Base-by-base conservation (phyloP, 1,140 invertebrate species). In the Chionoecetes opilio region DNA sequence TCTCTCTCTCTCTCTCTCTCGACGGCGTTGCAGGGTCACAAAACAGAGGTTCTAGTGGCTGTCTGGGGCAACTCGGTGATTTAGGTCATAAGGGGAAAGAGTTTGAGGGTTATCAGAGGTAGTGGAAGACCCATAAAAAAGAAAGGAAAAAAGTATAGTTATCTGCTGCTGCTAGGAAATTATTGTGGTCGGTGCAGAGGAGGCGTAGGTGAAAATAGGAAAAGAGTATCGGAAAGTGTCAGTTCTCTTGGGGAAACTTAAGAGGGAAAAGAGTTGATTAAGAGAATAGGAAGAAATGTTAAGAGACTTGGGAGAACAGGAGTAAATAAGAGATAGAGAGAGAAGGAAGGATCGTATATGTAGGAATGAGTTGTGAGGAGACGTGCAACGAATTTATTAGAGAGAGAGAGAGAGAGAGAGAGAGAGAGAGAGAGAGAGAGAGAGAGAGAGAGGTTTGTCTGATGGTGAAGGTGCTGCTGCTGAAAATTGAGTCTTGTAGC, bases 321-420 rank as follows among this genome's bases (percentile, higher is more conserved):
- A 31, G 2, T 29, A 41, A 29, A 29, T 41, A 89, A 9, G 34
- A 89, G 14, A n/a, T 0, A 41, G 37, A 89, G 87, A 21, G 26
- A 75, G 89, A 11, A 63, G 32, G 89, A 31, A 26, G 3, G 88
- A 90, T 26, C 21, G 88, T 6, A n/a, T 46, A 14, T 46, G 35
- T 2, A 46, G 8, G 88, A 90, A 46, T 9, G n/a, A 63, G 31
- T 29, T 46, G 38, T n/a, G n/a, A n/a, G n/a, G 88, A 53, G 88
- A 90, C 46, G 46, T 53, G 46, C 46, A 75, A 29, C 11, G 34
- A 26, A 75, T n/a, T 6, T 11, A 29, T 11, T 11, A 86, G 32
- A 86, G 84, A 86, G 32, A 86, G 84, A 86, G 35, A 37, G 35
- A 86, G 35, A 86, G 35, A 32, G 35, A 86, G 85, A 87, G 85